Conservation (phyloP, 2,888 invertebrate species). For the Drosophila pseudotalamancana region DNA sequence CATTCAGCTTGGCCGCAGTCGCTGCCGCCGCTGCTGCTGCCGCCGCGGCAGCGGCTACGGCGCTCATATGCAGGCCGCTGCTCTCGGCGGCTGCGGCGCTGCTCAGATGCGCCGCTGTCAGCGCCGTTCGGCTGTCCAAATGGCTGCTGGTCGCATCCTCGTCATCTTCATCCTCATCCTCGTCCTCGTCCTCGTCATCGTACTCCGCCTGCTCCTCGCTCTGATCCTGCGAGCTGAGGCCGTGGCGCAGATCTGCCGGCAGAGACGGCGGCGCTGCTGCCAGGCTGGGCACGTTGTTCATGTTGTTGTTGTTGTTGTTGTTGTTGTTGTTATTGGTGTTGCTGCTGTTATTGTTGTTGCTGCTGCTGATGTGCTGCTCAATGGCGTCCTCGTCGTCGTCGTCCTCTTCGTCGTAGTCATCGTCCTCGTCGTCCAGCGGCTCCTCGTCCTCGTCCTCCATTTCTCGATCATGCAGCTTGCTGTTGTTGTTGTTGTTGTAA, state of each 20-base stretch:
- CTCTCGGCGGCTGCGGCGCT: conserved; percentile 51
- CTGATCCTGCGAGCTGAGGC: conserved; percentile 21
- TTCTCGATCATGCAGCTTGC: conserved; percentile 34
- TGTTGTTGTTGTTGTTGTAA: conserved; percentile 40
- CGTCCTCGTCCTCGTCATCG: conserved; percentile 60
- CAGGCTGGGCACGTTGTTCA: conserved; percentile 4
- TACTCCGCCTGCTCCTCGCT: conserved; percentile 37
- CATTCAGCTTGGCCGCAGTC: conserved; percentile 60
- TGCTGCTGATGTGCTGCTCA: conserved; percentile 44
- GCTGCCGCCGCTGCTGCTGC: conserved; percentile 67
- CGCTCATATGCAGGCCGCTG: conserved; percentile 56
- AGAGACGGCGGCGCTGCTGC: conserved; percentile 16
- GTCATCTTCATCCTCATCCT: conserved; percentile 55
- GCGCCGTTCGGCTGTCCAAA: conserved; percentile 40
- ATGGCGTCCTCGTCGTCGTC: conserved; percentile 42
- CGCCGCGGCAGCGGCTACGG: conserved; percentile 60
- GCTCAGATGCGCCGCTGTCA: conserved; percentile 50
- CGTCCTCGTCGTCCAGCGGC: conserved; percentile 45
- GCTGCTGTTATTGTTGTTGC: conserved; percentile 36
- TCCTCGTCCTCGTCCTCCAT: conserved; percentile 27
- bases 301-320: conserved; percentile 39
- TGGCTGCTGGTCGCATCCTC: conserved; percentile 50
- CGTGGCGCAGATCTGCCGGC: conserved; percentile 56
- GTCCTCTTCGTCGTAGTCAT: conserved; percentile 46
- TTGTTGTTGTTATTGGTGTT: conserved; percentile 35